Evolutionary conservation across 2,113 vertebrate genomes (phyloP).

Genomic region (Seriola aureovittata): DNA sequence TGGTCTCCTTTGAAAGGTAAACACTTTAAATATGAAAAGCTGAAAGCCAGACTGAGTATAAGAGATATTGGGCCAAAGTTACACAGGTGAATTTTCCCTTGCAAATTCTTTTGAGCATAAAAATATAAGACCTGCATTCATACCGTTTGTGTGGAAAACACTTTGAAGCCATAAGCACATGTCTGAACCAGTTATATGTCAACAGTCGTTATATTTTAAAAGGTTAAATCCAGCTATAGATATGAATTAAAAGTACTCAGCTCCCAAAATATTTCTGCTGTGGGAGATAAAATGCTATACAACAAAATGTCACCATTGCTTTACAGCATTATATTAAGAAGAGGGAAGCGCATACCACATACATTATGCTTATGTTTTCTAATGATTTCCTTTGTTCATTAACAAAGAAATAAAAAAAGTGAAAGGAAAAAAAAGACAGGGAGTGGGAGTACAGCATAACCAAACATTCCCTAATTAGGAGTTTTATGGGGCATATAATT

Average conservation of each 20-base stretch:
- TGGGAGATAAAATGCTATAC: neutral
- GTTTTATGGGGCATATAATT: conserved; percentile 86
- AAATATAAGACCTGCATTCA: too few species aligned
- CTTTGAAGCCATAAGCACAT: neutral
- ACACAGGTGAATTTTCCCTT: neutral
- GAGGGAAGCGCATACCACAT: neutral
- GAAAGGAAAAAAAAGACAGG: conserved; percentile 41
- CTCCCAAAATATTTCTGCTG: neutral
- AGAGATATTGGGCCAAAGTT: neutral
- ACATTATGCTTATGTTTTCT: conserved; percentile 28
- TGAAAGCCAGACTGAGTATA: neutral
- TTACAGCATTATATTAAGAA: neutral
- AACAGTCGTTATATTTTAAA: neutral
- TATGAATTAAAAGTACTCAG: neutral
- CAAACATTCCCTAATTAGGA: conserved; percentile 81
- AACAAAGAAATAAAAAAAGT: conserved; percentile 49
- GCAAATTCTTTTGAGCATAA: too few species aligned
- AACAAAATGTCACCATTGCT: neutral
- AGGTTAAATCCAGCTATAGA: neutral
- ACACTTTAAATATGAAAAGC: neutral
- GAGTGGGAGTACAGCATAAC: conserved; percentile 56
- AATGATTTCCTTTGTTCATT: conserved; percentile 74
- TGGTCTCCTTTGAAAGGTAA: neutral
- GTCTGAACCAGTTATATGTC: neutral
- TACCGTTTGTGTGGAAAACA: neutral